Evolutionary conservation across 2,797 vertebrate genomes (phyloP).

Genomic region (Pyrrhura leucotis): DNA sequence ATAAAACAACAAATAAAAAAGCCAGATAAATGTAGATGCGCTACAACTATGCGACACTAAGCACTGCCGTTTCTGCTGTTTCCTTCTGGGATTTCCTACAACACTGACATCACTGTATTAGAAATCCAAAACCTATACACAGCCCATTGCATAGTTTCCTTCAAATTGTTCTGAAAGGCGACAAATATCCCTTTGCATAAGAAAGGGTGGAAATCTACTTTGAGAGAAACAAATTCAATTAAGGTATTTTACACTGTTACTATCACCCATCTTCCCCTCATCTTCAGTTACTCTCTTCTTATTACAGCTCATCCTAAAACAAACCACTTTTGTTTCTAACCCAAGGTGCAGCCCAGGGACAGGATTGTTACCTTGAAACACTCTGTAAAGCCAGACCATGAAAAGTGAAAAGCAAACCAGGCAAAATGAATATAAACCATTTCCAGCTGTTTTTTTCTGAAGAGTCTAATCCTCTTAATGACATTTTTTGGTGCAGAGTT

Average conservation of each 20-base stretch:
- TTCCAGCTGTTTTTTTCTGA: conserved; percentile 21
- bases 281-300: neutral
- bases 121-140: conserved; percentile 51
- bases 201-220: neutral
- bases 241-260: neutral
- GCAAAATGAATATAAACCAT: neutral
- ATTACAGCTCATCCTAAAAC: neutral
- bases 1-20: conserved; percentile 6
- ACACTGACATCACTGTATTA: conserved; percentile 34
- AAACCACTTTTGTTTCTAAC: neutral
- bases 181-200: neutral
- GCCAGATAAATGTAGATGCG: neutral
- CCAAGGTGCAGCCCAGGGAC: neutral
- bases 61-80: conserved; percentile 34
- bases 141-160: neutral
- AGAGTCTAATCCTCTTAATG: conserved; percentile 5
- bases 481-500: neutral
- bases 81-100: conserved; percentile 27
- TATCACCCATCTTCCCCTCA: neutral
- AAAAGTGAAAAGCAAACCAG: neutral
- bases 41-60: neutral
- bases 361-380: neutral
- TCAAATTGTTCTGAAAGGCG: neutral
- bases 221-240: neutral
- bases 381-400: neutral